phyloP scores from a whole-genome alignment of 2,888 invertebrate species.

The Drosophila formosana region DNA sequence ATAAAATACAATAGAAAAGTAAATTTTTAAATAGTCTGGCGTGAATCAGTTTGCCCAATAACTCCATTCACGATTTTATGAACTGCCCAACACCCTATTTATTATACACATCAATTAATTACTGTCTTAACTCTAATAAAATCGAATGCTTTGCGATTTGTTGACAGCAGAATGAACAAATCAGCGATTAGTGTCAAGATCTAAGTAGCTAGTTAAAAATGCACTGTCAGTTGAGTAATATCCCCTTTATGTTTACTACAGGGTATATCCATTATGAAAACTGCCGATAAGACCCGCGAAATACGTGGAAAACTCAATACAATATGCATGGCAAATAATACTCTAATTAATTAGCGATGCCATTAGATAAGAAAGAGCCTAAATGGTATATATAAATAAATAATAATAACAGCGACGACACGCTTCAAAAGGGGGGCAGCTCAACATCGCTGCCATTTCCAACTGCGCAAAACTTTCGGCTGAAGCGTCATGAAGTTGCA shows the following conservation, averaged over 20 bases:
- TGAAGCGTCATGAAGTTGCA: constrained; percentile 30
- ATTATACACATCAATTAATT: not conserved
- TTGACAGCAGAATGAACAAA: not conserved
- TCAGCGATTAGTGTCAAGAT: not conserved
- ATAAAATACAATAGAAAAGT: not conserved
- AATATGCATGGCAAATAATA: constrained; percentile 45
- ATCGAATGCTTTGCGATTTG: not conserved
- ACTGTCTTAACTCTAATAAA: not conserved
- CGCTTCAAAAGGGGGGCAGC: constrained; percentile 15
- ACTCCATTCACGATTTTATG: not conserved
- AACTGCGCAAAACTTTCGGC: constrained; percentile 54
- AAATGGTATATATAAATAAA: constrained; percentile 22
- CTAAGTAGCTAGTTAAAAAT: not conserved
- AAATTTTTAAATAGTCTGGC: not conserved
- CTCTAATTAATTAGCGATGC: constrained; percentile 69
- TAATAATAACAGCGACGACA: constrained; percentile 9
- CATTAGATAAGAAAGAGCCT: constrained; percentile 49
- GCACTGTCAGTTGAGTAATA: not conserved
- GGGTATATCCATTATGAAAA: constrained; percentile 33
- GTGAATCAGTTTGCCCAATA: constrained; percentile 27
- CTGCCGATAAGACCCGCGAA: constrained; percentile 37
- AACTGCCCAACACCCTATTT: constrained; percentile 20
- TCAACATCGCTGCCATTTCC: constrained; percentile 10
- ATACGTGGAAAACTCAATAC: constrained; percentile 31
- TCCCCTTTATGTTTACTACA: not conserved